Percentiles rank a stretch among this genome's conserved stretches.
These are phyloP conservation scores for Rhopalosiphum maidis DNA, from an alignment of 1,140 invertebrate species.

Conservation along the genomic window DNA sequence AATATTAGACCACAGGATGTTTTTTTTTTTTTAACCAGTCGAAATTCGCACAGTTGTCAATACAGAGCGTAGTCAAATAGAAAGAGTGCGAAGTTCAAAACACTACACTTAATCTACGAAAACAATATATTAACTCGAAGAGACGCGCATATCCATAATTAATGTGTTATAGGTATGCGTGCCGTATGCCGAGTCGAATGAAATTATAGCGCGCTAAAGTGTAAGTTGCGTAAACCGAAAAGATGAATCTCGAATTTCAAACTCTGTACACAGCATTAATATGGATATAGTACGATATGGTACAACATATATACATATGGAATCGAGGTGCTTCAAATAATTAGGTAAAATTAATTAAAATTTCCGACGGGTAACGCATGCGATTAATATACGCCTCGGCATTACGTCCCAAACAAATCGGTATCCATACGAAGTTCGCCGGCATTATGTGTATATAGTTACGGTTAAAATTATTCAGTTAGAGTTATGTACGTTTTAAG, in stretches of 20 bases:
- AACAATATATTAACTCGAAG: background rate
- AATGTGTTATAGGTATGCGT: background rate
- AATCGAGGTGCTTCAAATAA: constrained; percentile 19
- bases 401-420: background rate
- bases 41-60: too few relatives aligned
- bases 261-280: background rate
- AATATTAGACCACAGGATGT: too few relatives aligned
- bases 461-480: background rate
- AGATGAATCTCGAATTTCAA: background rate
- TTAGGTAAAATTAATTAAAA: constrained; percentile 21
- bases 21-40: too few relatives aligned
- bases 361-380: constrained; percentile 6
- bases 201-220: background rate
- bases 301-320: background rate
- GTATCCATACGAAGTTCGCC: background rate
- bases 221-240: background rate
- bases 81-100: too few relatives aligned
- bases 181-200: background rate
- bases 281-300: background rate
- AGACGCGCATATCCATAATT: background rate
- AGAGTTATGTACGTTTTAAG: background rate
- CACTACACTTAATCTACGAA: background rate
- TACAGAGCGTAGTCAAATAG: too few relatives aligned
- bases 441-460: background rate
- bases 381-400: background rate